phyloP scores from a whole-genome alignment of 2,797 vertebrate species.

The Micromesistius poutassou region DNA sequence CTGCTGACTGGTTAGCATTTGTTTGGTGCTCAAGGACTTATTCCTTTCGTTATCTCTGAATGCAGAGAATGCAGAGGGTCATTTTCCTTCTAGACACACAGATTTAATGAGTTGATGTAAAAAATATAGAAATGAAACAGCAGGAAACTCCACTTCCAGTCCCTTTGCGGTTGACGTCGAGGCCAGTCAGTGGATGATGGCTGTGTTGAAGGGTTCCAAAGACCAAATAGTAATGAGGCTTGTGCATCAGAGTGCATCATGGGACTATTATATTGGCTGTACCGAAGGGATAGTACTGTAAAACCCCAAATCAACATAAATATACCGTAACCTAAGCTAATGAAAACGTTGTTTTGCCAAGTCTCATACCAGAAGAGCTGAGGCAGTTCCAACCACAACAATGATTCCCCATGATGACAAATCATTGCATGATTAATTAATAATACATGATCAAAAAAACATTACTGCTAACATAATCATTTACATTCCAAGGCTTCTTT shows the following conservation, averaged over 20 bases:
- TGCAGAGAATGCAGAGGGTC: too few relatives aligned
- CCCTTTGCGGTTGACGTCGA: constrained; percentile 18
- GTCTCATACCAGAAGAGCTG: background rate
- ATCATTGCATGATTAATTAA: background rate
- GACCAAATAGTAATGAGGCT: background rate
- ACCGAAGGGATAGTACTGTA: too few relatives aligned
- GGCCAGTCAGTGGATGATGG: constrained; percentile 26
- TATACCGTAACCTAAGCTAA: too few relatives aligned
- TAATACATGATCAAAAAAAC: background rate
- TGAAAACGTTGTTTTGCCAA: too few relatives aligned
- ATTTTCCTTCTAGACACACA: background rate
- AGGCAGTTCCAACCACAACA: background rate
- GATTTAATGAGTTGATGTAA: background rate
- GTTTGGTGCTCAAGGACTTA: too few relatives aligned
- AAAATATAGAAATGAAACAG: background rate
- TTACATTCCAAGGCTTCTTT: background rate
- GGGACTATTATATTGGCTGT: too few relatives aligned
- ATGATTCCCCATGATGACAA: background rate
- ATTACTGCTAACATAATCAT: background rate
- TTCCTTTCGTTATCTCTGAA: too few relatives aligned
- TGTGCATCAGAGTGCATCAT: too few relatives aligned
- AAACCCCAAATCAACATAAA: too few relatives aligned
- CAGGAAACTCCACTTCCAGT: constrained; percentile 5
- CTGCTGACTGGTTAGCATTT: too few relatives aligned
- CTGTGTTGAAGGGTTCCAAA: constrained; percentile 15